phyloP scores from a whole-genome alignment of 2,797 vertebrate genomes.

The Paratrypauchen microcephalus region DNA sequence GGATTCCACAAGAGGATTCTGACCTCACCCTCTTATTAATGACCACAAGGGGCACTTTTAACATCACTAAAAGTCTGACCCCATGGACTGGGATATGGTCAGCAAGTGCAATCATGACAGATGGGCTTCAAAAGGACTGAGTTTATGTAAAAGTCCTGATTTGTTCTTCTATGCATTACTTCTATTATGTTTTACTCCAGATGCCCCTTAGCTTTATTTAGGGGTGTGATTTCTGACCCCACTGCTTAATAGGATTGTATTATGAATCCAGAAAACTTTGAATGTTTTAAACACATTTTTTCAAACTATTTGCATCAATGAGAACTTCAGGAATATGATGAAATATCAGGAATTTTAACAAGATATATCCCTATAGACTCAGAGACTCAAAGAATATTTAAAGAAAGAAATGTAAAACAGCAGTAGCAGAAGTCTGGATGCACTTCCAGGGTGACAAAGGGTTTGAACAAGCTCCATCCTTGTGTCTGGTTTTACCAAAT shows the following conservation, averaged over 20 bases:
- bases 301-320: no score
- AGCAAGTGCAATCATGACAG: conserved; percentile 4
- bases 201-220: neutral
- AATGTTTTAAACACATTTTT: no score
- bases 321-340: no score
- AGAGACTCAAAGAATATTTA: neutral
- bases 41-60: neutral
- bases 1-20: conserved; percentile 3
- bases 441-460: no score
- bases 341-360: no score
- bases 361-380: neutral
- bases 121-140: neutral
- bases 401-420: neutral
- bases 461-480: neutral
- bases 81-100: neutral
- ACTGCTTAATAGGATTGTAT: neutral
- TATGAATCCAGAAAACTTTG: neutral
- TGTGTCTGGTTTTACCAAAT: neutral
- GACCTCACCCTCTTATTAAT: conserved; percentile 2
- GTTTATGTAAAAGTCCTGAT: neutral
- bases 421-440: neutral
- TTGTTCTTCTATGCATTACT: neutral
- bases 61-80: neutral
- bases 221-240: neutral
- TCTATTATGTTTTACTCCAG: neutral